phyloP scores from a whole-genome alignment of 2,797 vertebrate species.

The Gallirallus australis region DNA sequence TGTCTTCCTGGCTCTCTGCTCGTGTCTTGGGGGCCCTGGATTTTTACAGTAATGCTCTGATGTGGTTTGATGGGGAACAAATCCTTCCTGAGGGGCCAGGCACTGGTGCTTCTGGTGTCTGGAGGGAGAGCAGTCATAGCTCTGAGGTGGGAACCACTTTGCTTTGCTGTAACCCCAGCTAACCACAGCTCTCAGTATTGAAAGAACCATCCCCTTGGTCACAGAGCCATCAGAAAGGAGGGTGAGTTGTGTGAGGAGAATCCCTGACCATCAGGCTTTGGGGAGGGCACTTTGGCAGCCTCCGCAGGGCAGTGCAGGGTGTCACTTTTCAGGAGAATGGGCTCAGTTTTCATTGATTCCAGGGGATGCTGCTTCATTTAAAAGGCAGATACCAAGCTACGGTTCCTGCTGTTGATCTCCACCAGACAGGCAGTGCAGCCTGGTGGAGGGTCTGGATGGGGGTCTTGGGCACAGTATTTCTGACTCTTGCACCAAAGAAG shows the following conservation, averaged over 20 bases:
- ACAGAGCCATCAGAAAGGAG: neutral
- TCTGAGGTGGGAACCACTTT: neutral
- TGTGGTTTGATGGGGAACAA: neutral
- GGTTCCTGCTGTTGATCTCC: neutral
- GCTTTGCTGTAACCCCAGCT: neutral
- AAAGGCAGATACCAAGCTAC: constrained; percentile 27
- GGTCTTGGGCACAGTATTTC: rapidly evolving
- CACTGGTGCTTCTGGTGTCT: neutral
- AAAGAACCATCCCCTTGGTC: neutral
- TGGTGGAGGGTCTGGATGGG: neutral
- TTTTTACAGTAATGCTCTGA: neutral
- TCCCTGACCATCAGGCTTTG: neutral
- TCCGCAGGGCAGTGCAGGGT: neutral
- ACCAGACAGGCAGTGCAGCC: neutral
- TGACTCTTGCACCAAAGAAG: neutral
- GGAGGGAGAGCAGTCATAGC: rapidly evolving
- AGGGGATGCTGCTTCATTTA: constrained; percentile 27
- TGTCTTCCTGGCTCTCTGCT: neutral
- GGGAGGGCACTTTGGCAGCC: neutral
- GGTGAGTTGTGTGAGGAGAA: neutral
- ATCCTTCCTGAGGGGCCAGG: neutral
- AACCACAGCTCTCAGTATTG: neutral
- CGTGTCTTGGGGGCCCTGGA: neutral
- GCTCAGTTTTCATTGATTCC: constrained; percentile 44
- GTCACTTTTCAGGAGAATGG: constrained; percentile 41